Base-by-base conservation (phyloP, 2,797 vertebrate species). In the Psittacula derbiana region DNA sequence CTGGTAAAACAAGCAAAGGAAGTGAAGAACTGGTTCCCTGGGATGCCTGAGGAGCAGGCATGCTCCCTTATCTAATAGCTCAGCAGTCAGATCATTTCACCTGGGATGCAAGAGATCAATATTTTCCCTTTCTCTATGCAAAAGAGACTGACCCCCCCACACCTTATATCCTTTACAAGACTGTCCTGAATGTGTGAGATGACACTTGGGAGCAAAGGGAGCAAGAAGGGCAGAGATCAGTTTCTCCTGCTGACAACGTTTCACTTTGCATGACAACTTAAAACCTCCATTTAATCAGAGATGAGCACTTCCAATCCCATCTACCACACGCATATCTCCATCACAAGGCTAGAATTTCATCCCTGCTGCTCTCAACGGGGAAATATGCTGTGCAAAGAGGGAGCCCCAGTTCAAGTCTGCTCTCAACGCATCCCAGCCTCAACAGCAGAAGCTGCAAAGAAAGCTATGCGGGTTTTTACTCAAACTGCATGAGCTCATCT, bases 191-290 rank as follows among this genome's bases (percentile, higher is more conserved):
- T 0, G 1, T 83, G 90, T 90, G 90, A 92, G 88, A 79, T 92
- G 83, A 93, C 76, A 36, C 47, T 6, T 62, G 9, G 78, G 55
- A 88, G 27, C 50, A 86, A 88, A 92, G 33, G 41, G 25, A 61
- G 38, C 66, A 79, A 76, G 88, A 52, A 70, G 27, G 47, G 12
- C 60, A 82, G 71, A 91, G 92, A 86, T 95, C 94, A 67, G 84
- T 94, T 96, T 96, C 96, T 71, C 74, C 80, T 71, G 49, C 69
- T 87, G 95, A 88, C 10, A 30, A 25, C 0, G 5, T 95, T 88
- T 95, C 78, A 66, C 74, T 94, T 85, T 64, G 83, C 84, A 86
- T 81, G 86, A 95, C 83, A 92, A 88, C 38, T 60, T 81, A 86
- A 96, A 94, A 86, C 90, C 76, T 66, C 36, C 55, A 5, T 8